Evolutionary conservation across 2,888 invertebrate species (phyloP).

Genomic region (Belgica antarctica): DNA sequence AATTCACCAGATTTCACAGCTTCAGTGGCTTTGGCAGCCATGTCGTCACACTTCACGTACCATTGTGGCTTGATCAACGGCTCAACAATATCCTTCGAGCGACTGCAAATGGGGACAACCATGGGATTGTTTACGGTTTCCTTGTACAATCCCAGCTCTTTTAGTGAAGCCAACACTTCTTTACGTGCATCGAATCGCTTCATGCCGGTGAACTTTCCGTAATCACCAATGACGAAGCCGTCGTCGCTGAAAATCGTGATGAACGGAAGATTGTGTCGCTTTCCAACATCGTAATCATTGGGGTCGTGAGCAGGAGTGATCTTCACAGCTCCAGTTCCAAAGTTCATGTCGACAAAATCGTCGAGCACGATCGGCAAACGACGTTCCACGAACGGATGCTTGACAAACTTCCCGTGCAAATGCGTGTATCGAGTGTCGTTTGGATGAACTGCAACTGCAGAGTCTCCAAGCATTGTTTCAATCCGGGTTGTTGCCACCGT

Average conservation of each 20-base stretch:
- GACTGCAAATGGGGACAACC: constrained; percentile 93
- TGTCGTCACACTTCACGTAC: constrained; percentile 83
- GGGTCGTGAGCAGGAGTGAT: constrained; percentile 98
- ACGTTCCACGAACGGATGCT: constrained; percentile 85
- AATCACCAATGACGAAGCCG: constrained; percentile 79
- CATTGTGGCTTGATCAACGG: constrained; percentile 82
- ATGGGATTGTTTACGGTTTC: constrained; percentile 88
- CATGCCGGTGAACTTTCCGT: constrained; percentile 78
- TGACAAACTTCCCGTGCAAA: constrained; percentile 75
- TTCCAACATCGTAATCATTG: constrained; percentile 94
- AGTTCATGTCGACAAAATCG: constrained; percentile 89
- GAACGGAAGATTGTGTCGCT: constrained; percentile 80
- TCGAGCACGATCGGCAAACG: constrained; percentile 86
- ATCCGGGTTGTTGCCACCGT: constrained; percentile 96
- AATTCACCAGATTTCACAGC: constrained; percentile 78
- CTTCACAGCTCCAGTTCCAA: constrained; percentile 98
- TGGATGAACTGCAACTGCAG: constrained; percentile 97
- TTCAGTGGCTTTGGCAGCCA: constrained; percentile 83
- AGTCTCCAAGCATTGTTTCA: constrained; percentile 98
- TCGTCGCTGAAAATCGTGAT: constrained; percentile 88
- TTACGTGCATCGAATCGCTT: constrained; percentile 88
- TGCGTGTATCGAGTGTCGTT: constrained; percentile 79
- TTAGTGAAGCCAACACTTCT: constrained; percentile 73
- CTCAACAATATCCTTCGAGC: constrained; percentile 97
- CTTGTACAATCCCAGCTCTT: constrained; percentile 68